phyloP scores from a whole-genome alignment of 2,888 invertebrate genomes.

The Cantharis nigra region DNA sequence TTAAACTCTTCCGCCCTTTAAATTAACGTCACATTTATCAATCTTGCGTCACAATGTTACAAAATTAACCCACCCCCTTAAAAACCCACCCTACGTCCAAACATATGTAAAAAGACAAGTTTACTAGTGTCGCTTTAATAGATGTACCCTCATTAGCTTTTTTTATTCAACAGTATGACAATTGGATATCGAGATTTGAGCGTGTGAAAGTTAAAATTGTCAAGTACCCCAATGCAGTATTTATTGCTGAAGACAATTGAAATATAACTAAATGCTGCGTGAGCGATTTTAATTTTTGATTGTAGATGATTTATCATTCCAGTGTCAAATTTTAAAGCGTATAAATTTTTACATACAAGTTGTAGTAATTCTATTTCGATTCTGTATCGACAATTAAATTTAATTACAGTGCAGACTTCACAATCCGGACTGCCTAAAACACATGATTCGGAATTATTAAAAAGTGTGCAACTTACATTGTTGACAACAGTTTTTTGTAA shows the following conservation, averaged over 20 bases:
- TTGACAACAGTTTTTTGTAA: no score
- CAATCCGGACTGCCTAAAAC: no score
- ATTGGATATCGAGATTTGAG: slow-evolving; percentile 50
- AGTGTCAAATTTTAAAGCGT: neutral
- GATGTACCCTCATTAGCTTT: slow-evolving; percentile 53
- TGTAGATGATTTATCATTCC: slow-evolving; percentile 2
- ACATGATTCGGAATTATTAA: no score
- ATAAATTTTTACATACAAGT: neutral
- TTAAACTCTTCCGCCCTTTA: slow-evolving; percentile 45
- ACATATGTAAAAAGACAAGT: slow-evolving; percentile 49
- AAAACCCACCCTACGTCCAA: slow-evolving; percentile 36
- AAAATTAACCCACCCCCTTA: slow-evolving; percentile 44
- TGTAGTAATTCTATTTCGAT: neutral
- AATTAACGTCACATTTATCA: slow-evolving; percentile 55
- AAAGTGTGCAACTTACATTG: no score
- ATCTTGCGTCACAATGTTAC: slow-evolving; percentile 51
- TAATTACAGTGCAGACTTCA: no score
- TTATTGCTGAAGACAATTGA: slow-evolving; percentile 54
- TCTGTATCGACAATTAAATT: neutral
- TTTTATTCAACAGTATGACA: slow-evolving; percentile 45
- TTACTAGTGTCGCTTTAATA: slow-evolving; percentile 53
- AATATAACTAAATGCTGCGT: slow-evolving; percentile 44
- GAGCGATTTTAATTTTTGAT: slow-evolving; percentile 27
- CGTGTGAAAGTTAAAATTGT: slow-evolving; percentile 51
- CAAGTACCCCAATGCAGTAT: slow-evolving; percentile 48